Conservation (phyloP, 1,140 invertebrate species). For the Achroia grisella region DNA sequence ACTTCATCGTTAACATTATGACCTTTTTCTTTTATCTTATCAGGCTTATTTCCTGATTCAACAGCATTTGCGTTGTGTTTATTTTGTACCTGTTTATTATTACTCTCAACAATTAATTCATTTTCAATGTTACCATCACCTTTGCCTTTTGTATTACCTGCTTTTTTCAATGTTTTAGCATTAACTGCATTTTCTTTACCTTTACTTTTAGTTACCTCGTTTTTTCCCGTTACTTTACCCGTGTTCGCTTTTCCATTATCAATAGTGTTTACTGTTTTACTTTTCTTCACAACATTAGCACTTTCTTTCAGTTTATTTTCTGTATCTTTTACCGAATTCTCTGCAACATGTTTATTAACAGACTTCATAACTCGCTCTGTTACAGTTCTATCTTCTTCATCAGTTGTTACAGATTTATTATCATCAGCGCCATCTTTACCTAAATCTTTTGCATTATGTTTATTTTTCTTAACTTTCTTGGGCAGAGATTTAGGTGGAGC, state of each 20-base stretch:
- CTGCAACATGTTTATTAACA: too few species aligned
- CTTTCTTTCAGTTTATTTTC: too few species aligned
- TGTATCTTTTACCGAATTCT: too few species aligned
- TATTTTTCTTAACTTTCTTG: constrained; percentile 27
- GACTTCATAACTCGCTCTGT: too few species aligned
- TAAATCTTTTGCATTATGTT: constrained; percentile 24
- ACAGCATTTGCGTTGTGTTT: constrained; percentile 1
- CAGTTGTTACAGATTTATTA: constrained; percentile 3
- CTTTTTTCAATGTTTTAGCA: constrained; percentile 15
- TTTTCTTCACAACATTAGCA: too few species aligned
- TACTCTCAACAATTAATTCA: not conserved
- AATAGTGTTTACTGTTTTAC: too few species aligned
- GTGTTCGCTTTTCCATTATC: too few species aligned
- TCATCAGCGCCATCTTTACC: constrained; percentile 18
- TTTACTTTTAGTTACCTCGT: constrained; percentile 8
- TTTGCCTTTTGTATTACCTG: constrained; percentile 11
- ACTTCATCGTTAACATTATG: not conserved
- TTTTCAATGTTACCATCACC: constrained; percentile 3
- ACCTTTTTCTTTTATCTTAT: not conserved
- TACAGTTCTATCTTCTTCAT: too few species aligned
- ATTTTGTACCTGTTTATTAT: constrained; percentile 3
- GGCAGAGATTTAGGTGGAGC: constrained; percentile 48
- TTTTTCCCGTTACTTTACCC: too few species aligned
- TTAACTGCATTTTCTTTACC: constrained; percentile 20
- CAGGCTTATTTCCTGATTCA: not conserved